Evolutionary conservation across 2,797 vertebrate genomes (phyloP), one percentile per base, ranked within the genome.

Genomic region (Arrhamphus sclerolepis): DNA sequence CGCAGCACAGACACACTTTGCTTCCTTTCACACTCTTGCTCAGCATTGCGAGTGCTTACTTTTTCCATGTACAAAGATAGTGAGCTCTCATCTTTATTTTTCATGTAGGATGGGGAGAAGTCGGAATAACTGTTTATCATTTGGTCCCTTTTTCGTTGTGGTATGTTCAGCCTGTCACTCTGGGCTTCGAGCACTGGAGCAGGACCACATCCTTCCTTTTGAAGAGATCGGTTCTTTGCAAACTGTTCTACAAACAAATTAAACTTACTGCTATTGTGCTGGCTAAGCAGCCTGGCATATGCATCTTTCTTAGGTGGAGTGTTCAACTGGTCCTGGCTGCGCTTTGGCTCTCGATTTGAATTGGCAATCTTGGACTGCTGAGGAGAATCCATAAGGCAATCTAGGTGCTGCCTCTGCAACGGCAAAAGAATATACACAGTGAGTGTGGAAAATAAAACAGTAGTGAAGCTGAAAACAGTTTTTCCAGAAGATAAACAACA

Each of bases 181-280:
- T 90, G 91, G 56, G 66, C 55, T 29, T 86, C 88, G 0, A 19
- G 66, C 31, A 29, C 49, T 10, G 63, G 10, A 29, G 82, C 75
- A 0, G 21, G 81, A 22, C 47, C 78, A 8, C 56, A 68, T 2
- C 88, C 91, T 2, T 94, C 93, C 17, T 69, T 80, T 51, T 88
- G 85, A 69, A 88, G 72, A 5, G 84, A 80, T 40, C 89, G 79
- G 64, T 92, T 91, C 83, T 91, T 89, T 0, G 89, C 88, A 60
- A 91, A 88, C 20, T 94, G 91, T 29, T 93, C 92, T 28, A 94
- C 42, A 52, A 93, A 95, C 19, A 80, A 86, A n/a, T 73, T 90
- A 83, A 95, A 95, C 26, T 93, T 90, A 54, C 84, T 88, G 1
- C 94, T 95, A 81, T 89, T 89, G 72, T 96, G 94, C 77, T 95